Evolutionary conservation across 2,797 vertebrate species (phyloP).

Genomic region (Zalophus californianus): DNA sequence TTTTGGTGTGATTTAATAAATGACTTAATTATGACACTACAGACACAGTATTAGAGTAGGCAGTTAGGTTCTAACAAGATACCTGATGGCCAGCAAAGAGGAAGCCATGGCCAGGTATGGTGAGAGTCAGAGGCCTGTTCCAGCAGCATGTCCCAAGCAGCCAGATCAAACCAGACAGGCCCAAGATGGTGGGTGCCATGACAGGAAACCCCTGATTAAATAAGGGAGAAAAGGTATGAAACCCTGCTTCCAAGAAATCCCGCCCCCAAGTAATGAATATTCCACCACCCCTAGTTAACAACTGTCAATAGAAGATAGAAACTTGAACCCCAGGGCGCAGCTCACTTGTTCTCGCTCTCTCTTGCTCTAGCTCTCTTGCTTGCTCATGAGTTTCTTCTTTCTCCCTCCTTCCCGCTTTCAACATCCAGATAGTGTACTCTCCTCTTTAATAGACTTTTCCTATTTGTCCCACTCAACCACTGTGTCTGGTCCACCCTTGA

Average conservation of each 20-base stretch:
- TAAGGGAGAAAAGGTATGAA: neutral
- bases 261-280: neutral
- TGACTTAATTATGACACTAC: neutral
- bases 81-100: neutral
- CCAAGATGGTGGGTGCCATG: neutral
- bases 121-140: neutral
- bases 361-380: neutral
- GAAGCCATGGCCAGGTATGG: neutral
- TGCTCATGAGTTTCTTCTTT: neutral
- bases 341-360: neutral
- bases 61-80: neutral
- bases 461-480: neutral
- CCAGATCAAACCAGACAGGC: neutral
- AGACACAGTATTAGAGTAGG: neutral
- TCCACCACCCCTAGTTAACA: neutral
- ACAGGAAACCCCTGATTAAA: neutral
- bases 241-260: neutral
- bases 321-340: neutral
- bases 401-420: neutral
- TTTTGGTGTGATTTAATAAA: neutral
- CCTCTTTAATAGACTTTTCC: neutral
- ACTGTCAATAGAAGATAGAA: neutral
- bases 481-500: neutral
- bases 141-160: neutral
- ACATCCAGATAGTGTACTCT: neutral